A percentile compares a stretch with the other conserved stretches of the same genome.
phyloP scores from a whole-genome alignment of 2,113 vertebrate genomes.

The Entomyzon cyanotis region DNA sequence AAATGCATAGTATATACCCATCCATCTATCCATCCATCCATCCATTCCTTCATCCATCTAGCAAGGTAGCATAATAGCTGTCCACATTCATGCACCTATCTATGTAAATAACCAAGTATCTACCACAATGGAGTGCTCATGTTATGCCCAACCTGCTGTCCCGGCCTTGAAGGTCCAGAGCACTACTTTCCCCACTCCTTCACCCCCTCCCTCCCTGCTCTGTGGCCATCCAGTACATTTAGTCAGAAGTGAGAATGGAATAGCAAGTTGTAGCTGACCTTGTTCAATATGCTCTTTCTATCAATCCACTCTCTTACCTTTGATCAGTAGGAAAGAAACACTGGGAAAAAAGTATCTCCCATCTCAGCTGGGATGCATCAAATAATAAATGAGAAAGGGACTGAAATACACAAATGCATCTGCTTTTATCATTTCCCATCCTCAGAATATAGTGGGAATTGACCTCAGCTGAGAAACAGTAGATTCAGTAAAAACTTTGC shows the following conservation, averaged over 20 bases:
- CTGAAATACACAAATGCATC: not conserved
- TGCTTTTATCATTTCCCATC: not conserved
- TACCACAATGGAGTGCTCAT: not conserved
- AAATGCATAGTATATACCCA: not conserved
- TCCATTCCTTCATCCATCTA: not conserved
- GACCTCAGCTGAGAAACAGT: not conserved
- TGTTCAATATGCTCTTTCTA: not conserved
- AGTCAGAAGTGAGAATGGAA: not conserved
- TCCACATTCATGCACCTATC: too few relatives aligned
- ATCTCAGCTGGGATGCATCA: not conserved
- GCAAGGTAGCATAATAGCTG: not conserved
- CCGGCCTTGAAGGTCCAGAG: not conserved
- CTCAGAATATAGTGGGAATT: not conserved
- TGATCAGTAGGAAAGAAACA: not conserved
- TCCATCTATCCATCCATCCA: too few relatives aligned
- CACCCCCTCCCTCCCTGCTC: not conserved
- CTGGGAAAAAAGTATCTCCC: not conserved
- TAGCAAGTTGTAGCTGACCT: not conserved
- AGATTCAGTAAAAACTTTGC: not conserved
- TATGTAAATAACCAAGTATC: not conserved
- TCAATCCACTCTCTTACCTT: not conserved
- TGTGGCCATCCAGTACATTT: not conserved
- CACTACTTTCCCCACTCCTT: too few relatives aligned
- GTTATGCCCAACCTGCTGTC: not conserved
- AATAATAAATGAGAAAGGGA: not conserved